phyloP scores from a whole-genome alignment of 1,140 invertebrate species.

The Leptinotarsa texana region DNA sequence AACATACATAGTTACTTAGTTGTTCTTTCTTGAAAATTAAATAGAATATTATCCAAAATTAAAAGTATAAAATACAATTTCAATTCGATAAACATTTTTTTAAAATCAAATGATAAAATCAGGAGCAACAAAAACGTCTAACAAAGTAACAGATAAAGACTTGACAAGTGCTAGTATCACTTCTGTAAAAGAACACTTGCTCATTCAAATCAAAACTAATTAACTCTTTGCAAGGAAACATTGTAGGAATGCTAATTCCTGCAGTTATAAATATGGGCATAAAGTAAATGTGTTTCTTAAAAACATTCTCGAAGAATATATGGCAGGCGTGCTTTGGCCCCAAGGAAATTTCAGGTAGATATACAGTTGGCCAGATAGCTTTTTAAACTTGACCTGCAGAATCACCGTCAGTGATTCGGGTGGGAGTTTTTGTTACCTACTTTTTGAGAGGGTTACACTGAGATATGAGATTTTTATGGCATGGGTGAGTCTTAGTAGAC shows the following conservation, averaged over 20 bases:
- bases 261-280: neutral
- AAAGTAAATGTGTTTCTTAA: neutral
- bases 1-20: too few species aligned
- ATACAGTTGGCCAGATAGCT: slow-evolving; percentile 26
- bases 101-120: too few species aligned
- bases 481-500: neutral
- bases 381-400: slow-evolving; percentile 11
- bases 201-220: neutral
- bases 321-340: neutral
- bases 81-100: too few species aligned
- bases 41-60: too few species aligned
- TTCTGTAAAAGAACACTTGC: neutral
- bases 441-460: neutral
- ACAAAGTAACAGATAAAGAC: too few species aligned
- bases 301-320: slow-evolving; percentile 4
- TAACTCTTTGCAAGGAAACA: neutral
- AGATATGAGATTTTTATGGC: neutral
- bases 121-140: too few species aligned
- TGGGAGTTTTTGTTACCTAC: slow-evolving; percentile 31
- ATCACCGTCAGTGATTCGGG: slow-evolving; percentile 2
- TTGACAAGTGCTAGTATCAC: too few species aligned
- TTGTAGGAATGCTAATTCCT: neutral
- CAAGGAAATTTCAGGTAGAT: slow-evolving; percentile 27
- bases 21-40: too few species aligned
- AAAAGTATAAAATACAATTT: too few species aligned